Percentiles rank a stretch among this genome's conserved stretches.
These are phyloP conservation scores for Ispidina lecontei DNA, from an alignment of 2,797 vertebrate species.

Conservation along the genomic window DNA sequence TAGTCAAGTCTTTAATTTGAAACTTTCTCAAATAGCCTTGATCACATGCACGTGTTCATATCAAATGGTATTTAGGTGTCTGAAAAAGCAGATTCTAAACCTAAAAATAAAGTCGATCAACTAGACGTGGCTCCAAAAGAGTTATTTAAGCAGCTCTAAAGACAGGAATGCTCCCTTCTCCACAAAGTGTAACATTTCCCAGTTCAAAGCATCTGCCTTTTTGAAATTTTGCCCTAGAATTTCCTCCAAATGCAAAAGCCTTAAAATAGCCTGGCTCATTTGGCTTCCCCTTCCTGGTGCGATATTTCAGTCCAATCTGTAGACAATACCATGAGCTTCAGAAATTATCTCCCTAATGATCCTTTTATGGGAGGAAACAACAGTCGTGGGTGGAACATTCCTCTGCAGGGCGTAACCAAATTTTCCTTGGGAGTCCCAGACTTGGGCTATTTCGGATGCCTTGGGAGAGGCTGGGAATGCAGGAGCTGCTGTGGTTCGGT, in stretches of 20 bases:
- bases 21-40: background rate
- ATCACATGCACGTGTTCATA: fast-evolving
- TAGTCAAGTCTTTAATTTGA: background rate
- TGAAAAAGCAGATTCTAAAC: slow-evolving; percentile 37
- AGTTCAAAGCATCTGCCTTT: slow-evolving; percentile 49
- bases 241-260: slow-evolving; percentile 53
- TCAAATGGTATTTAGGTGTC: background rate
- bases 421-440: slow-evolving; percentile 63
- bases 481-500: background rate
- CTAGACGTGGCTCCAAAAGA: slow-evolving; percentile 28
- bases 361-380: slow-evolving; percentile 59
- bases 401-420: slow-evolving; percentile 44
- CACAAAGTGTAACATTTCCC: background rate
- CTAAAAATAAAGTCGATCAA: slow-evolving; percentile 12
- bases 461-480: slow-evolving; percentile 42
- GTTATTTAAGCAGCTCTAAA: slow-evolving; percentile 1
- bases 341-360: slow-evolving; percentile 44
- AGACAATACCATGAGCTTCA: slow-evolving; percentile 28
- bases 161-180: slow-evolving; percentile 22
- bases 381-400: slow-evolving; percentile 64
- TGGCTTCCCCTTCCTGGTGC: slow-evolving; percentile 51
- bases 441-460: slow-evolving; percentile 29
- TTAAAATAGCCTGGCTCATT: slow-evolving; percentile 56
- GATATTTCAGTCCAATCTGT: slow-evolving; percentile 18
- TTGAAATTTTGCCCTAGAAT: slow-evolving; percentile 57